Percentiles rank a stretch among this genome's conserved stretches.
Conservation (phyloP, 2,797 vertebrate genomes). For the Acanthis flammea region DNA sequence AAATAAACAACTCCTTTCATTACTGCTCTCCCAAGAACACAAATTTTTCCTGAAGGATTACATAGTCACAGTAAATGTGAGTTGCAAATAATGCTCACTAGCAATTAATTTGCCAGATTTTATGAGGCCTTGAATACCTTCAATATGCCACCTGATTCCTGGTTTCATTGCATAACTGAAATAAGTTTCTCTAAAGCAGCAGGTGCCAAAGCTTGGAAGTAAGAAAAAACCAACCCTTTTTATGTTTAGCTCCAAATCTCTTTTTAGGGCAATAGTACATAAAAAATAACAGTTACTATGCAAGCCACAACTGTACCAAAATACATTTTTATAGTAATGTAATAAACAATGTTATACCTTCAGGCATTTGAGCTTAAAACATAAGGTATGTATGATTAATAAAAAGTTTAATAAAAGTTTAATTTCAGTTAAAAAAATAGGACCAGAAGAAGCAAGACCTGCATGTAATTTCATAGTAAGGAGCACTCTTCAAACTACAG, state of each 20-base stretch:
- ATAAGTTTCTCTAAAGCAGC: neutral
- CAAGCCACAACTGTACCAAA: neutral
- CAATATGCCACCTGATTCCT: neutral
- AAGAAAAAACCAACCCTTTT: neutral
- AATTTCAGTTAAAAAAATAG: neutral
- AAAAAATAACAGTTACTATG: neutral
- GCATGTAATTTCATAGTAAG: neutral
- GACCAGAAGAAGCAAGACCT: neutral
- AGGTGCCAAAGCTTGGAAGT: neutral
- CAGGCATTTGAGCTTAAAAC: neutral
- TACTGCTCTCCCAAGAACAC: neutral
- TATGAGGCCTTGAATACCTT: neutral
- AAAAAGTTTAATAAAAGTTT: neutral
- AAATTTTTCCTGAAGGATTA: neutral
- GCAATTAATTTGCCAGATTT: neutral
- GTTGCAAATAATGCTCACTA: neutral
- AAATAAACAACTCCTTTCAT: neutral
- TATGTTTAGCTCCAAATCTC: neutral
- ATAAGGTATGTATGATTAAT: neutral
- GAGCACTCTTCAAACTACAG: neutral
- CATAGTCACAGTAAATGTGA: neutral
- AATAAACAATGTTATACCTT: neutral
- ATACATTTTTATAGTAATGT: neutral
- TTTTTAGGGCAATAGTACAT: neutral
- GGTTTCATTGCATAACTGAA: neutral